Conservation (phyloP, 2,797 vertebrate species). For the Oophaga sylvatica region DNA sequence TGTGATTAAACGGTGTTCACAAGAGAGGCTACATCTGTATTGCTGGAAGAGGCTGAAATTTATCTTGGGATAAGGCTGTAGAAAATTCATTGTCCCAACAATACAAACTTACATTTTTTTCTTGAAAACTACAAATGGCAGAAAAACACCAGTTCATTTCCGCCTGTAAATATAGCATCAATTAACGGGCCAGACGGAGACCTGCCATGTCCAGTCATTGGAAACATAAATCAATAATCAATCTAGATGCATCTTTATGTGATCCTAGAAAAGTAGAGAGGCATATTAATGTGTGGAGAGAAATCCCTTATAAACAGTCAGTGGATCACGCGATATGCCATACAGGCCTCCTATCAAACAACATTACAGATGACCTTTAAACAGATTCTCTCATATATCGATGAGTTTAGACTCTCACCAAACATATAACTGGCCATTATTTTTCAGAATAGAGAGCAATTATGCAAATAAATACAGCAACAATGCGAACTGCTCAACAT, state of each 20-base stretch:
- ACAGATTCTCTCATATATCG: conserved; percentile 22
- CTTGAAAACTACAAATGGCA: too few species aligned
- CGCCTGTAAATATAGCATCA: too few species aligned
- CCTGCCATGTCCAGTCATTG: not conserved
- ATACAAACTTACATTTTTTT: too few species aligned
- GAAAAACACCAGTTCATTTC: too few species aligned
- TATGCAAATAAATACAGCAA: not conserved
- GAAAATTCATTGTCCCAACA: too few species aligned
- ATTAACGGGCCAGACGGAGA: not conserved
- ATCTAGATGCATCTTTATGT: not conserved
- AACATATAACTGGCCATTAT: not conserved
- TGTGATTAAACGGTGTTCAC: too few species aligned
- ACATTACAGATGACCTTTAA: conserved; percentile 64
- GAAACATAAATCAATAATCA: conserved; percentile 17
- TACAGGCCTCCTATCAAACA: conserved; percentile 37
- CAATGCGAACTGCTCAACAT: conserved; percentile 44
- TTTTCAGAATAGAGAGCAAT: not conserved
- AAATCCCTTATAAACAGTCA: not conserved
- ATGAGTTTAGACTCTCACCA: not conserved
- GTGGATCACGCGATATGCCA: not conserved
- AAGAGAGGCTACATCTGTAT: too few species aligned
- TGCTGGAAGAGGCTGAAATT: too few species aligned
- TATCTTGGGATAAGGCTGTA: too few species aligned
- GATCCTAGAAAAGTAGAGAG: conserved; percentile 3
- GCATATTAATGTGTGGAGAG: not conserved